A percentile compares a stretch with the other conserved stretches of the same genome.
These are phyloP conservation scores for Merluccius polli DNA, from an alignment of 2,797 vertebrate genomes.

Conservation along the genomic window DNA sequence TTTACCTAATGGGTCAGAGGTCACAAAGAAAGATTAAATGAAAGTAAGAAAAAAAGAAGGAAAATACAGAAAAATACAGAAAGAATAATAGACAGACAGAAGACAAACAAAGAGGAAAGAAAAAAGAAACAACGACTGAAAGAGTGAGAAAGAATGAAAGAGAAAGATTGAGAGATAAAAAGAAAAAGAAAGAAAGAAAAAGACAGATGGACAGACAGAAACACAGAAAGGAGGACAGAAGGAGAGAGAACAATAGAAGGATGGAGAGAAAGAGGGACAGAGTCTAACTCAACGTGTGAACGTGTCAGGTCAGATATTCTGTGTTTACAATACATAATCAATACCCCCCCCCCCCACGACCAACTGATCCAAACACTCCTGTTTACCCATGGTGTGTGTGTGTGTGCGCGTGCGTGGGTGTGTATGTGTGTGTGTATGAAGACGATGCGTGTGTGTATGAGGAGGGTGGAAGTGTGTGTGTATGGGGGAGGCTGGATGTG, in stretches of 20 bases:
- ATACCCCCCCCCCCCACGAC: not conserved
- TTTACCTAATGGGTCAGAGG: constrained; percentile 33
- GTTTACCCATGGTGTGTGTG: not conserved
- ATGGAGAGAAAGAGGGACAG: not conserved
- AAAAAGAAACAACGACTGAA: too few relatives aligned
- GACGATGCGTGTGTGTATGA: not conserved
- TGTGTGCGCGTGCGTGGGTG: not conserved
- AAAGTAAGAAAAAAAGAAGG: too few relatives aligned
- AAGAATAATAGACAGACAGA: too few relatives aligned
- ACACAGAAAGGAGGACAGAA: not conserved
- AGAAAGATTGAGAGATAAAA: not conserved
- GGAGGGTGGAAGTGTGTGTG: not conserved
- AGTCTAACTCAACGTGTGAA: too few relatives aligned
- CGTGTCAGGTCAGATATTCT: not conserved
- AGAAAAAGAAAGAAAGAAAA: not conserved
- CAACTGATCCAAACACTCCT: not conserved
- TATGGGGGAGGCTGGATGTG: not conserved
- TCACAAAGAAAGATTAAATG: too few relatives aligned
- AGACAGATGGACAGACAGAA: too few relatives aligned
- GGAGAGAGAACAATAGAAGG: not conserved
- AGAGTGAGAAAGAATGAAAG: not conserved
- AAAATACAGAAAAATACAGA: not conserved
- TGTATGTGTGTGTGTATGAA: not conserved
- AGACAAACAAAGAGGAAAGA: too few relatives aligned
- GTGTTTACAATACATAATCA: not conserved